Percentiles rank a stretch among this genome's conserved stretches.
phyloP scores from a whole-genome alignment of 2,797 vertebrate species.

The Potorous gilbertii region DNA sequence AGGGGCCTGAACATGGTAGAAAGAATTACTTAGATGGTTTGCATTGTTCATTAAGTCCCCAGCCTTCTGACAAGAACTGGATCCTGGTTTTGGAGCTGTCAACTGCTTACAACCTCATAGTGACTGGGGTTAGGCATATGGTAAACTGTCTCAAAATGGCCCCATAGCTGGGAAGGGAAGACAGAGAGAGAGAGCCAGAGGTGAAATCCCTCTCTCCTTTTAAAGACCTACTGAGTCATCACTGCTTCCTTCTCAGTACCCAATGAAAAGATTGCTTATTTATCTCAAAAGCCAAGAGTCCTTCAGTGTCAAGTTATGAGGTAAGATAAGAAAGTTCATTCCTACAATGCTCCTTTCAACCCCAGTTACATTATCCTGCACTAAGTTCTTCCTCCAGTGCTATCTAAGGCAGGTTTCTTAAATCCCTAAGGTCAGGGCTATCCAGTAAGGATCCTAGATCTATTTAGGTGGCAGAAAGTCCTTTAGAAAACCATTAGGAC shows the following conservation, averaged over 20 bases:
- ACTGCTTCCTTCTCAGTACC: background rate
- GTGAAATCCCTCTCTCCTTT: background rate
- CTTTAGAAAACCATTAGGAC: background rate
- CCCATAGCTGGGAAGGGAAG: background rate
- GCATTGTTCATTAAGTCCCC: background rate
- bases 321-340: background rate
- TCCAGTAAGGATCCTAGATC: background rate
- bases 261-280: background rate
- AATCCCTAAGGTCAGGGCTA: background rate
- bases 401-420: background rate
- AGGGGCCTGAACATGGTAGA: background rate
- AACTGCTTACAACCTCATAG: background rate
- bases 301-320: background rate
- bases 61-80: background rate
- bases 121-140: background rate
- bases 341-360: background rate
- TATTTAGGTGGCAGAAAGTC: background rate
- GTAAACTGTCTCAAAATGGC: background rate
- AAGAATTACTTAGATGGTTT: background rate
- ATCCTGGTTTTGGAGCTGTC: background rate
- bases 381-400: background rate
- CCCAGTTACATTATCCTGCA: background rate
- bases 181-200: too few species aligned
- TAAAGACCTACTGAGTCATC: background rate
- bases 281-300: background rate